Evolutionary conservation across 2,797 vertebrate genomes (phyloP).

Genomic region (Bufotes viridis): DNA sequence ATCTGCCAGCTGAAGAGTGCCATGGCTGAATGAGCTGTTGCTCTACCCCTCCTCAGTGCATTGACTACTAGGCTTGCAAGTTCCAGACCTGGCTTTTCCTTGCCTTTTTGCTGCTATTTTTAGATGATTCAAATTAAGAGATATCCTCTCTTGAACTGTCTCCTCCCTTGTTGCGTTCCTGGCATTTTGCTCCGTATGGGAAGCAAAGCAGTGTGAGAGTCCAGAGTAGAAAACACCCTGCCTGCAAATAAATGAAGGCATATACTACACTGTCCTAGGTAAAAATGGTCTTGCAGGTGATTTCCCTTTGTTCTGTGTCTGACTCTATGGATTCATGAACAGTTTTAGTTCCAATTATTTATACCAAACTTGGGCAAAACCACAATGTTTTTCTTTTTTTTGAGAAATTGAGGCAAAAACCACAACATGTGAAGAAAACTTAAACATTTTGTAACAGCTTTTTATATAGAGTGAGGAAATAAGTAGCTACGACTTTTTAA

Average conservation of each 20-base stretch:
- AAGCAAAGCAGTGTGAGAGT: constrained; percentile 52
- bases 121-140: constrained; percentile 84
- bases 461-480: too few species aligned
- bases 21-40: constrained; percentile 64
- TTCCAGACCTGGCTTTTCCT: constrained; percentile 69
- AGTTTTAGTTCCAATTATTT: too few species aligned
- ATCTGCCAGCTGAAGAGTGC: constrained; percentile 82
- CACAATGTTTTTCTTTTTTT: too few species aligned
- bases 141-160: constrained; percentile 69
- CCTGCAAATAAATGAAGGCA: not conserved
- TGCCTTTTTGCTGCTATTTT: constrained; percentile 80
- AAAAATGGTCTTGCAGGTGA: not conserved
- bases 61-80: constrained; percentile 75
- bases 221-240: not conserved
- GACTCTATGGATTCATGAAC: too few species aligned
- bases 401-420: too few species aligned
- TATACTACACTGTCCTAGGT: not conserved
- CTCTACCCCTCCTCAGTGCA: constrained; percentile 70
- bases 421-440: too few species aligned
- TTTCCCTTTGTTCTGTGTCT: not conserved
- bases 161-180: constrained; percentile 50
- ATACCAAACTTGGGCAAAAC: too few species aligned
- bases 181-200: constrained; percentile 77
- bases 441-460: too few species aligned
- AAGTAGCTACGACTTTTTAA: too few species aligned